Base-by-base conservation (phyloP, 1,140 invertebrate genomes). In the Parapsyche elsis region DNA sequence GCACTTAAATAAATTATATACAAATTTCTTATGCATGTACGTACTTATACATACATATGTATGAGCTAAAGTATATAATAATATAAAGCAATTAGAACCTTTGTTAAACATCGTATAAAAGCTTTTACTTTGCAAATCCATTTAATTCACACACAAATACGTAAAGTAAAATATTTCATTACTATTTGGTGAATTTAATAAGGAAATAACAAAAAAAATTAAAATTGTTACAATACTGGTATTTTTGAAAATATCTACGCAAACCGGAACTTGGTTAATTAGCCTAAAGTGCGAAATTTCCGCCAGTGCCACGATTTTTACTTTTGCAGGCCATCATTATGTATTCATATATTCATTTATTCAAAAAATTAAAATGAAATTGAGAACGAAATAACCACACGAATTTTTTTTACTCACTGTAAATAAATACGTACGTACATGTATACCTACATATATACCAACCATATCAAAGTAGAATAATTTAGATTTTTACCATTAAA, bases 281-380 rank as follows among this genome's bases (percentile, higher is more conserved):
- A 61, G 16, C 57, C 57, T 21, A 61, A 61, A 61, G 57, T 61
- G 57, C 57, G 21, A 61, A 61, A 61, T 61, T 61, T 61, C 57
- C 57, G 57, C 57, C 16, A 19, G n/a, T 9, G 57, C 16, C 57
- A 16, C 16, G 16, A 16, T 61, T 61, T 61, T 16, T 19, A 9
- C 16, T 61, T 16, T 9, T 2, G 5, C 14, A 61, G 14, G n/a
- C 9, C 57, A 61, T 53, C 57, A 19, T 61, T 21, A 1, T 19
- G 53, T 57, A 57, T 46, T 46, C 45, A 57, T 7, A 7, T 61
- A 61, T 61, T 61, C 57, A 61, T 61, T 9, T 61, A 61, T 61
- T 61, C 57, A 61, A 61, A 61, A 61, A 61, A 61, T 9, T 61
- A 9, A 21, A 61, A 16, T 19, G 16, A 61, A 61, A 9, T 38